phyloP scores from a whole-genome alignment of 2,797 vertebrate genomes.

The Coendou prehensilis region DNA sequence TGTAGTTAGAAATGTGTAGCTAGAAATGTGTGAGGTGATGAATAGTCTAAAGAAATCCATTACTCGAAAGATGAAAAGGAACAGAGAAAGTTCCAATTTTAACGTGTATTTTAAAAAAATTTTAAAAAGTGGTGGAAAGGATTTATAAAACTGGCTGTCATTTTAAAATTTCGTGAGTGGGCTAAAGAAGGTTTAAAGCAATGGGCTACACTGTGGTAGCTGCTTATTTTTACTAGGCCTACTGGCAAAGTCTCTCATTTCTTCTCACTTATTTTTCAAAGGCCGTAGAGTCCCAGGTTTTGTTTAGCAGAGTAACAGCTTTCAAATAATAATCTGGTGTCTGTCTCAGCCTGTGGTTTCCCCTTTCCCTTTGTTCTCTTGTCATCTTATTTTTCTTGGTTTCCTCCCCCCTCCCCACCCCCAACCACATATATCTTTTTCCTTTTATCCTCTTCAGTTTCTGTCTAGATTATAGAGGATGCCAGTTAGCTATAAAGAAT shows the following conservation, averaged over 20 bases:
- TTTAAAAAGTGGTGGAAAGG: slow-evolving; percentile 67
- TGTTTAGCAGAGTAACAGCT: slow-evolving; percentile 83
- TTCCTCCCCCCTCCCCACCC: not conserved
- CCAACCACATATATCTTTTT: not conserved
- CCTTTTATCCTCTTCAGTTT: slow-evolving; percentile 36
- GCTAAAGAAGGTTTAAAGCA: slow-evolving; percentile 80
- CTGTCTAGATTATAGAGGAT: slow-evolving; percentile 27
- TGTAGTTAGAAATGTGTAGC: not conserved
- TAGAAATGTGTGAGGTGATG: not conserved
- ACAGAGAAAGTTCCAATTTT: slow-evolving; percentile 28
- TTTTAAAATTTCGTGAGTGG: slow-evolving; percentile 66
- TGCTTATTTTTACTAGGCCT: slow-evolving; percentile 80
- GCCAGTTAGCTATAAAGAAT: slow-evolving; percentile 12
- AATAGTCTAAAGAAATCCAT: not conserved
- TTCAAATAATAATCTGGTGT: slow-evolving; percentile 79
- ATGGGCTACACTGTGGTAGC: slow-evolving; percentile 82
- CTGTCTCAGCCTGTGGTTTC: slow-evolving; percentile 50
- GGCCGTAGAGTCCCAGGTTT: slow-evolving; percentile 76
- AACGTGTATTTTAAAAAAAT: slow-evolving; percentile 18
- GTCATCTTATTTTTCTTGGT: slow-evolving; percentile 63
- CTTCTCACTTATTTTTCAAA: slow-evolving; percentile 85
- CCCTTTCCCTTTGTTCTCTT: not conserved
- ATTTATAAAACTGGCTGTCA: slow-evolving; percentile 53
- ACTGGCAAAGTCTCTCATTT: slow-evolving; percentile 82
- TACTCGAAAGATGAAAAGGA: slow-evolving; percentile 52